phyloP scores from a whole-genome alignment of 2,888 invertebrate species.

The Spodoptera littoralis region DNA sequence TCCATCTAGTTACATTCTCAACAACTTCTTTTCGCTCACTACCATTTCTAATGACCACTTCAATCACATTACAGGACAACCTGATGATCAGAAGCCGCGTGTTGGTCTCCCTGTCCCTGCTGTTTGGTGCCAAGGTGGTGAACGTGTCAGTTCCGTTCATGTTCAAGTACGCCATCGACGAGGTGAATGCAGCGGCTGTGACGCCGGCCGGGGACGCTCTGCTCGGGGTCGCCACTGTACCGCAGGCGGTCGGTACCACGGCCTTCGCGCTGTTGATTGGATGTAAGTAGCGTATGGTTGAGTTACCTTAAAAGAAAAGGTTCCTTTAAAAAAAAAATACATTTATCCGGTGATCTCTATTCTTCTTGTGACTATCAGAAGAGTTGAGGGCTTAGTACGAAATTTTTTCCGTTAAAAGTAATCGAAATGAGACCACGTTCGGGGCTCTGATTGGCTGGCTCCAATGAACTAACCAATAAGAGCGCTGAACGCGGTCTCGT shows the following conservation, averaged over 20 bases:
- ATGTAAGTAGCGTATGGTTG: constrained; percentile 90
- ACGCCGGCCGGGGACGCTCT: constrained; percentile 82
- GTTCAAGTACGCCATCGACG: constrained; percentile 97
- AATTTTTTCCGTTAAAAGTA: no score
- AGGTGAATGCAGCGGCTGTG: constrained; percentile 91
- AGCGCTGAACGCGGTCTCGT: no score
- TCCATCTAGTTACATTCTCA: no score
- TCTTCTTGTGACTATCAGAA: no score
- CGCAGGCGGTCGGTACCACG: constrained; percentile 93
- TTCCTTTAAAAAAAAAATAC: no score
- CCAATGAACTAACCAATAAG: no score
- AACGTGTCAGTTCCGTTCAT: constrained; percentile 98
- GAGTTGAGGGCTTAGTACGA: no score
- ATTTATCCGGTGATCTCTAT: no score
- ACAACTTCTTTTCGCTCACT: no score
- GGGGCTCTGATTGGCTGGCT: no score
- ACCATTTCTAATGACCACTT: background rate
- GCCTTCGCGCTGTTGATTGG: constrained; percentile 95
- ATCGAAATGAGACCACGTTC: no score
- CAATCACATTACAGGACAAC: constrained; percentile 89
- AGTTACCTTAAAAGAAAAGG: no score
- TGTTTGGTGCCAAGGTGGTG: constrained; percentile 95
- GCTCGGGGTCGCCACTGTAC: constrained; percentile 93
- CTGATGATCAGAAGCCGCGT: constrained; percentile 93
- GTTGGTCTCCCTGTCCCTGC: constrained; percentile 93